These are phyloP conservation scores for Raphicerus campestris DNA, from an alignment of 2,113 vertebrate species.

Conservation along the genomic window DNA sequence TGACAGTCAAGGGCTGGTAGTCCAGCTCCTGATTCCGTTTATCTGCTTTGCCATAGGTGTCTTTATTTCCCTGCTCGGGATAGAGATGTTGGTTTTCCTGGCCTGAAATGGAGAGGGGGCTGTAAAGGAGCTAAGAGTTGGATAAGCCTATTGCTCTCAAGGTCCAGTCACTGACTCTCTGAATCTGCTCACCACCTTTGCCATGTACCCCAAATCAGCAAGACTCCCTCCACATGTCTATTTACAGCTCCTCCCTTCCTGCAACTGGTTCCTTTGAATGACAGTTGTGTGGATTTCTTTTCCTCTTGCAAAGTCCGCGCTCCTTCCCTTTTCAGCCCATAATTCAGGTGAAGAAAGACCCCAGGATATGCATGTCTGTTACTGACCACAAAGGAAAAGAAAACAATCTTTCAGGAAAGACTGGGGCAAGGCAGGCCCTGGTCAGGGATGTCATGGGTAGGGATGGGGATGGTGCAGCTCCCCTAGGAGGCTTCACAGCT, in stretches of 20 bases:
- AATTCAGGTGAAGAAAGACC: background rate
- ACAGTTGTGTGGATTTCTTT: background rate
- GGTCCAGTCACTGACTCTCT: background rate
- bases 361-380: background rate
- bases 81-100: background rate
- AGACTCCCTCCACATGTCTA: background rate
- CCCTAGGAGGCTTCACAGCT: background rate
- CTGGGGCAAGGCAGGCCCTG: background rate
- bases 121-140: background rate
- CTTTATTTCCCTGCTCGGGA: background rate
- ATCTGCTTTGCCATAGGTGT: rapidly evolving
- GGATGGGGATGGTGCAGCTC: background rate
- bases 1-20: background rate
- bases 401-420: slow-evolving; percentile 32
- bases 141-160: rapidly evolving
- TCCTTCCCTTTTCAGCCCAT: background rate
- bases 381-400: slow-evolving; percentile 9
- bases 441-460: background rate
- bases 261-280: background rate
- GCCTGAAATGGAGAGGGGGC: background rate
- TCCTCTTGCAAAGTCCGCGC: background rate
- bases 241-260: background rate
- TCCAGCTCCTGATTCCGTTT: background rate
- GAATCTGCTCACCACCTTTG: background rate
- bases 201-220: background rate